These are phyloP conservation scores for Neodontobutis hainanensis DNA, from an alignment of 2,113 vertebrate species.

Conservation along the genomic window DNA sequence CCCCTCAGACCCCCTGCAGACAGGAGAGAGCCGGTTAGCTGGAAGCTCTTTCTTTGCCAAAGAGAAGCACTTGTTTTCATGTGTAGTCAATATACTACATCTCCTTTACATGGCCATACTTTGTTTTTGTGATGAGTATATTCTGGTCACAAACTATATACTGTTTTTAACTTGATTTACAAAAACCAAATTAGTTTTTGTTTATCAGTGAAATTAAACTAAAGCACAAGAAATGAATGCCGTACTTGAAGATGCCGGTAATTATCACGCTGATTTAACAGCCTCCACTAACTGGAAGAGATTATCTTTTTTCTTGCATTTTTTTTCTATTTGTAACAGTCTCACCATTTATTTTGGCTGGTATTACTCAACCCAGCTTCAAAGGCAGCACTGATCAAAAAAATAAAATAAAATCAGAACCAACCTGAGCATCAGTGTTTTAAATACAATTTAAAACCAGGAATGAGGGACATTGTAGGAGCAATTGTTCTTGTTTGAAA, in stretches of 20 bases:
- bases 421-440: too few species aligned
- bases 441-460: too few species aligned
- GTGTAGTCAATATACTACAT: not conserved
- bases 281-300: too few species aligned
- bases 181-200: not conserved
- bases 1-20: constrained; percentile 54
- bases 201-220: not conserved
- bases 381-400: too few species aligned
- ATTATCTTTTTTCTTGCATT: too few species aligned
- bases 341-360: too few species aligned
- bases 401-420: too few species aligned
- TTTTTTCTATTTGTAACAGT: too few species aligned
- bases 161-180: not conserved
- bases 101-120: not conserved
- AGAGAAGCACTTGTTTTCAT: constrained; percentile 33
- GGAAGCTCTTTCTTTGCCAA: constrained; percentile 51
- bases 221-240: too few species aligned
- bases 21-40: constrained; percentile 36
- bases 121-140: constrained; percentile 1
- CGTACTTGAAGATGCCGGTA: constrained; percentile 4
- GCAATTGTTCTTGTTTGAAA: too few species aligned
- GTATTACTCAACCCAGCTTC: too few species aligned
- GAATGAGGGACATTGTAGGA: too few species aligned
- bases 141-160: not conserved
- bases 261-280: not conserved